Base-by-base conservation (phyloP, 2,888 invertebrate genomes). In the Lepidochitona cinerea region DNA sequence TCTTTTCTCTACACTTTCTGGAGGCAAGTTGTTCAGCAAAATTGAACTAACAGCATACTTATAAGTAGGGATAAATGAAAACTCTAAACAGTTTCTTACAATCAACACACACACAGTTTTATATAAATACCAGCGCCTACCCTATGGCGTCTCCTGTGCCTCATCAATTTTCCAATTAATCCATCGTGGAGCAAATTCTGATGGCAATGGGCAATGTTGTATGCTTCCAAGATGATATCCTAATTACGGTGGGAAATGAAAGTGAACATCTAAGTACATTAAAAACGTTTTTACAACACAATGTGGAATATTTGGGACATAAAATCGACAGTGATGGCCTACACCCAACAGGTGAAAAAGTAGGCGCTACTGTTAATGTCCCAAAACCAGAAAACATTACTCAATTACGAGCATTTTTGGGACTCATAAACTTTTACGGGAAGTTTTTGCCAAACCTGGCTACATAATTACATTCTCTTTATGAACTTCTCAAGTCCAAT, bases 371-470 rank as follows among this genome's bases (percentile, higher is more conserved):
- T 59, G 29, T 29, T 9, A 59, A 59, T 9, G 59, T 26, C 23
- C 59, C 59, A 29, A 59, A 59, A 59, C 59, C 59, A 59, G 9
- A 59, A 9, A 37, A 26, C 26, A 23, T 36, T 18, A 36, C 23
- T 4, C 18, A 71, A 37, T 33, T 71, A 35, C 14, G 37, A 23
- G 33, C 74, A 14, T 76, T 71, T 32, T 54, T 76, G n/a, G 74
- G 75, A 0, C 37, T 73, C 0, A 18, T 77, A 7, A 72, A 77
- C 29, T 73, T 41, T 37, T 77, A 77, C 37, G 37, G 66, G 26
- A 41, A 41, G n/a, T 76, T 64, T 37, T 41, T 76, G 32, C 59
- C 66, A 36, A 59, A 71, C 23, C 36, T 66, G 75, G 71, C 76
- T 3, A 72, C 65, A 18, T 32, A 68, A 26, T n/a, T n/a, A n/a